phyloP scores from a whole-genome alignment of 2,113 vertebrate genomes.

The Rhinopomastus cyanomelas region DNA sequence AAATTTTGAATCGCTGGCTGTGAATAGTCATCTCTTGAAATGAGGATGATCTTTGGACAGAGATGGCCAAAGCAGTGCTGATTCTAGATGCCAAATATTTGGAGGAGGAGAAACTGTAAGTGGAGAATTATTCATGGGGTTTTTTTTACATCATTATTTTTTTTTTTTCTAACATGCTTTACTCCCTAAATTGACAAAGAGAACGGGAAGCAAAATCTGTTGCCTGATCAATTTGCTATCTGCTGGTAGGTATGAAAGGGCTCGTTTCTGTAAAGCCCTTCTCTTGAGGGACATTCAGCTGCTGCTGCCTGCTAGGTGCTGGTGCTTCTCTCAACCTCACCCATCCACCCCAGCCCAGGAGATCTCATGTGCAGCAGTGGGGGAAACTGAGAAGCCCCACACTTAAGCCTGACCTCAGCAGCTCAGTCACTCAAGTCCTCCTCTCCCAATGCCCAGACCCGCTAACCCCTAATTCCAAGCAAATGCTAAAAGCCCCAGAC shows the following conservation, averaged over 20 bases:
- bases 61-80: neutral
- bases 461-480: too few species aligned
- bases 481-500: too few species aligned
- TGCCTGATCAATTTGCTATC: neutral
- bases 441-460: too few species aligned
- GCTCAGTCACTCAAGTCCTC: too few species aligned
- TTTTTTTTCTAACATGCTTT: neutral
- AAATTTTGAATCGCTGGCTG: constrained; percentile 2
- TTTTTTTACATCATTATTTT: neutral
- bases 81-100: constrained; percentile 24
- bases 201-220: neutral
- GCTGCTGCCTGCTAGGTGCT: rapidly evolving
- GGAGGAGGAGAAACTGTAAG: neutral
- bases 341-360: neutral
- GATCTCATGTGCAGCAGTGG: neutral
- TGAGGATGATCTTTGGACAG: neutral
- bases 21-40: constrained; percentile 22
- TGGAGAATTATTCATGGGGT: neutral
- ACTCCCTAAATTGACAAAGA: neutral
- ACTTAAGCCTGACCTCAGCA: neutral
- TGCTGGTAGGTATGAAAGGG: neutral
- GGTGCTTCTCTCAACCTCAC: neutral
- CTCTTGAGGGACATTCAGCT: neutral
- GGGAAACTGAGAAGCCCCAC: rapidly evolving
- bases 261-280: neutral